Evolutionary conservation across 2,113 vertebrate species (phyloP).

Genomic region (Rhabdomys dilectus): DNA sequence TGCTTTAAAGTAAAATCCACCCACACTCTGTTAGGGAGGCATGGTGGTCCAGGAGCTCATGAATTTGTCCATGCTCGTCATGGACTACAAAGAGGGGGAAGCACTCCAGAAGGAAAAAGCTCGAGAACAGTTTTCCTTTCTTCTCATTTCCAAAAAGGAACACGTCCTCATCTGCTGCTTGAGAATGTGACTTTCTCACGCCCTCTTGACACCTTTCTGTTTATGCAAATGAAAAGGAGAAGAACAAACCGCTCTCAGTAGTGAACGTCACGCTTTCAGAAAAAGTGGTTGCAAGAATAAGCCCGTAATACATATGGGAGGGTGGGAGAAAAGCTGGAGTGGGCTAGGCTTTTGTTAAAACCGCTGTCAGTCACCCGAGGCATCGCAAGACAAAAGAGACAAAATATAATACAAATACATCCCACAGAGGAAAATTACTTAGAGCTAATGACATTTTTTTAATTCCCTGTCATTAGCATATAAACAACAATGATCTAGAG

Average conservation of each 20-base stretch:
- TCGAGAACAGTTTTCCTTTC: neutral
- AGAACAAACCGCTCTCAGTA: neutral
- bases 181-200: neutral
- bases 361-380: neutral
- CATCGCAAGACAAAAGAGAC: neutral
- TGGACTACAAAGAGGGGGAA: neutral
- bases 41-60: neutral
- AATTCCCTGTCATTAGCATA: neutral
- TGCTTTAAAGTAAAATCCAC: slow-evolving; percentile 13
- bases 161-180: neutral
- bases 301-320: neutral
- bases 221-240: neutral
- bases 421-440: neutral
- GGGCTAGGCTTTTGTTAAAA: neutral
- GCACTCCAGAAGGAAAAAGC: neutral
- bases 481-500: neutral
- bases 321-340: neutral
- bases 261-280: neutral
- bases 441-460: neutral
- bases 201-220: neutral
- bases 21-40: neutral
- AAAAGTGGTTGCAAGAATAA: neutral
- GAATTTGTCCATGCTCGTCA: neutral
- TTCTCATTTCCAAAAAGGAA: neutral
- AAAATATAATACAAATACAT: neutral